Base-by-base conservation (phyloP, 2,113 vertebrate species). In the Hyla sarda region DNA sequence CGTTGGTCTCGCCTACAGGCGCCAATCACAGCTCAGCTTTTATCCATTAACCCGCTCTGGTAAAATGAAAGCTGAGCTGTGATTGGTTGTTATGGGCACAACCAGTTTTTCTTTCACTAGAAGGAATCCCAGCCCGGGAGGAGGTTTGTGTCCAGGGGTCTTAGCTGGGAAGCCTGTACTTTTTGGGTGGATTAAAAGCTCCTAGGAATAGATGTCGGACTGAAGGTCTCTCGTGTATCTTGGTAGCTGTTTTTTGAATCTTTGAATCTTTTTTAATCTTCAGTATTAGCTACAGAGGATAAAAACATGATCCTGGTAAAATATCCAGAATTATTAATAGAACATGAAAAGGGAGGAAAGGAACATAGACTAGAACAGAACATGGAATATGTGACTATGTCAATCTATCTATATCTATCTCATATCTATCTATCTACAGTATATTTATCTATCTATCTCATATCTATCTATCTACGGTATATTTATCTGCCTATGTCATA, bases 101-200 rank as follows among this genome's bases (percentile, higher is more conserved):
- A n/a, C n/a, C n/a, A n/a, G n/a, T n/a, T n/a, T n/a, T n/a, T n/a
- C n/a, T n/a, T n/a, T n/a, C n/a, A n/a, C 37, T 45, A 52, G 5
- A 2, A 83, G 48, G 82, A 73, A 83, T 73, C 37, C 56, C 47
- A 58, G 30, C 21, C 25, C n/a, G 30, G 28, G 47, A 1, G 8
- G 47, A 56, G 54, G 54, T 56, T 21, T 56, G 54, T 5, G 54
- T 5, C 21, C 17, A 7, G 41, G 41, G 41, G 41, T 41, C 41
- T 3, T 3, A 41, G 54, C 19, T 62, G 28, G 52, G 47, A 73
- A 50, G 50, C 41, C 25, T 45, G 50, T 6, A 56, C 47, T 13
- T 72, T 72, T 32, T 77, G 28, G 62, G 32, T 50, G 65, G 34
- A 84, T 75, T 58, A 84, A 41, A 73, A 50, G 34, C 28, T 34